Evolutionary conservation across 2,113 vertebrate species (phyloP).

Genomic region (Trinectes maculatus): DNA sequence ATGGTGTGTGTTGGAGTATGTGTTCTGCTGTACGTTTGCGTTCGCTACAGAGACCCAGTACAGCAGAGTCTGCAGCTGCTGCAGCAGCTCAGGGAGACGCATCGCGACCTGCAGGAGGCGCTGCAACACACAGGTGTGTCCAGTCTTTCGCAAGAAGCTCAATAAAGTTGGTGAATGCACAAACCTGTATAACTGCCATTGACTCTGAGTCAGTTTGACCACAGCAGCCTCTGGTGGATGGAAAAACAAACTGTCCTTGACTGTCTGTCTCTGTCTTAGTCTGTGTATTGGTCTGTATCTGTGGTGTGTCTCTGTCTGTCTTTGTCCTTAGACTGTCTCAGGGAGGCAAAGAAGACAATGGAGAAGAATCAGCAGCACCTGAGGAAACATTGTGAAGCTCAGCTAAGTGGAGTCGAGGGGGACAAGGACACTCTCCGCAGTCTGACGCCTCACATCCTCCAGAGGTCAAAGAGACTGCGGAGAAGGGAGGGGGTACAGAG

Average conservation of each 20-base stretch:
- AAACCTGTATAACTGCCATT: not conserved
- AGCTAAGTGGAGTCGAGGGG: not conserved
- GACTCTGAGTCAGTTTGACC: no score
- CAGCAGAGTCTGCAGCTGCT: slow-evolving; percentile 69
- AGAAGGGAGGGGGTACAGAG: not conserved
- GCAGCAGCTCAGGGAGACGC: slow-evolving; percentile 63
- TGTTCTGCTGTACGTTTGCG: slow-evolving; percentile 54
- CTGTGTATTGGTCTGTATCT: no score
- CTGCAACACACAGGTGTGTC: slow-evolving; percentile 60
- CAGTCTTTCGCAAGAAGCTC: not conserved
- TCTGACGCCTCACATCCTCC: not conserved
- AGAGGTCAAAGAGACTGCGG: slow-evolving; percentile 15
- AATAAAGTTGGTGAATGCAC: no score
- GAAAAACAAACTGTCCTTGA: not conserved
- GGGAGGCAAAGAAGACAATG: not conserved
- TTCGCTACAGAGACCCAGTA: slow-evolving; percentile 60
- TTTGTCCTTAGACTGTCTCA: slow-evolving; percentile 54
- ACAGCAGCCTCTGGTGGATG: not conserved
- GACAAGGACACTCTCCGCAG: not conserved
- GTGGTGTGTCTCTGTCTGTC: no score
- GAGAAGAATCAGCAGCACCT: not conserved
- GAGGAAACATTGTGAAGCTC: not conserved
- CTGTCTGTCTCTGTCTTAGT: slow-evolving; percentile 39
- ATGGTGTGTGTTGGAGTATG: slow-evolving; percentile 41
- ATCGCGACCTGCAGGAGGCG: slow-evolving; percentile 65